Conservation (phyloP, 2,113 vertebrate species). For the Brachyistius frenatus region DNA sequence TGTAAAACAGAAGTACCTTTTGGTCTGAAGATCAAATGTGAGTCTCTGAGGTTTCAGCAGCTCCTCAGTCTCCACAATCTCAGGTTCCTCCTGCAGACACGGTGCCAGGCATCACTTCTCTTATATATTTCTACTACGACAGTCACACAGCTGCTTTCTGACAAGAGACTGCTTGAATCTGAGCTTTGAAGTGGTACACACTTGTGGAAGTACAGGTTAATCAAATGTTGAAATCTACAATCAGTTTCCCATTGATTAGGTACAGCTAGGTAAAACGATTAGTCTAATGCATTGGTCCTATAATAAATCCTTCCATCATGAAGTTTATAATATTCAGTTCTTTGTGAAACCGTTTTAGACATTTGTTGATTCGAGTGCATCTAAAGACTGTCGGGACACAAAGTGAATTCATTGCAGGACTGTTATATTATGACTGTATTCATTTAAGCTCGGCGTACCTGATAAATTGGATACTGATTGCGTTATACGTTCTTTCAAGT, state of each 20-base stretch:
- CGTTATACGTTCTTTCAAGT: not conserved
- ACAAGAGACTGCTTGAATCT: too few species aligned
- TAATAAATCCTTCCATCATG: too few species aligned
- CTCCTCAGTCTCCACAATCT: slow-evolving; percentile 38
- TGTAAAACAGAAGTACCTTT: slow-evolving; percentile 40
- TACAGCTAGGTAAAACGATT: not conserved
- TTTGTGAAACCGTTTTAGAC: too few species aligned
- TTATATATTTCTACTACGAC: not conserved
- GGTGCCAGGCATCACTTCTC: not conserved
- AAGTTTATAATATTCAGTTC: too few species aligned
- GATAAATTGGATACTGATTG: not conserved
- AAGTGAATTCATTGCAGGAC: too few species aligned
- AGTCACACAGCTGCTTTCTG: not conserved
- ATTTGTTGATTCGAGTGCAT: too few species aligned
- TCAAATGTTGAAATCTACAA: not conserved
- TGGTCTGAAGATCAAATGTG: not conserved
- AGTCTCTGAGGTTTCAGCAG: slow-evolving; percentile 7
- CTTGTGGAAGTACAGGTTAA: slow-evolving; percentile 9
- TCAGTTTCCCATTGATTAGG: not conserved
- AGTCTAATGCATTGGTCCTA: too few species aligned
- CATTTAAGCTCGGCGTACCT: too few species aligned
- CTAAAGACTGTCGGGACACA: too few species aligned
- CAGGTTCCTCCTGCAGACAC: slow-evolving; percentile 55
- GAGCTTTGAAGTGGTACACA: not conserved
- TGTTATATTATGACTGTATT: too few species aligned